These are phyloP conservation scores for Rhinolophus sinicus DNA, from an alignment of 2,113 vertebrate species.

Conservation along the genomic window DNA sequence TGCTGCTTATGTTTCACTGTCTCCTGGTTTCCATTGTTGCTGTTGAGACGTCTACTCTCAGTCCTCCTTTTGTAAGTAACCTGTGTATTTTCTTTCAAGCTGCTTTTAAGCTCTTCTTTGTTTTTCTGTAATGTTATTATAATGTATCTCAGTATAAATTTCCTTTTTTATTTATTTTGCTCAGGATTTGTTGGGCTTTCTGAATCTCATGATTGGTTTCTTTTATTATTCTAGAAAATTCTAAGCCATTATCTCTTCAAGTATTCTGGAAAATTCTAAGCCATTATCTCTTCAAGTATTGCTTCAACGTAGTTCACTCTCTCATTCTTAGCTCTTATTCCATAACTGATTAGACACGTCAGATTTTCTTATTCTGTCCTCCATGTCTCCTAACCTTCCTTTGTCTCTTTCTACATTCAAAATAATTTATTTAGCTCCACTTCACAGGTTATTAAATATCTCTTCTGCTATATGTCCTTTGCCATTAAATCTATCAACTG, in stretches of 20 bases:
- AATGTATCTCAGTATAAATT: neutral
- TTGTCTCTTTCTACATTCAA: neutral
- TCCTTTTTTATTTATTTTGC: neutral
- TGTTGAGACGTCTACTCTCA: neutral
- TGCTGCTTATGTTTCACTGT: neutral
- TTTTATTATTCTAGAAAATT: neutral
- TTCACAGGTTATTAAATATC: neutral
- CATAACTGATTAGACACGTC: neutral
- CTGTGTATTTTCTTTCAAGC: neutral
- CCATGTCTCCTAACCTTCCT: neutral
- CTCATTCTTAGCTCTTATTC: neutral
- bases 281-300: neutral
- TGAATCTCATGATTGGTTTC: constrained; percentile 18
- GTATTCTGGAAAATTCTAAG: neutral
- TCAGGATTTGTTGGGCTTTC: neutral
- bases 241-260: neutral
- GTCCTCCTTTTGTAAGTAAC: neutral
- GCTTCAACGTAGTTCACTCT: neutral
- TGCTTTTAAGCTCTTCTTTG: neutral
- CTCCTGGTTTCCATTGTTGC: neutral
- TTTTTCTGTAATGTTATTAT: neutral
- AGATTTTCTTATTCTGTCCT: neutral
- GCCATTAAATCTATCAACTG: neutral
- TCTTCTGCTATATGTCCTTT: neutral
- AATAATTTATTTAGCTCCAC: neutral